These are phyloP conservation scores for Orius laevigatus DNA, from an alignment of 1,140 invertebrate genomes.

Conservation along the genomic window DNA sequence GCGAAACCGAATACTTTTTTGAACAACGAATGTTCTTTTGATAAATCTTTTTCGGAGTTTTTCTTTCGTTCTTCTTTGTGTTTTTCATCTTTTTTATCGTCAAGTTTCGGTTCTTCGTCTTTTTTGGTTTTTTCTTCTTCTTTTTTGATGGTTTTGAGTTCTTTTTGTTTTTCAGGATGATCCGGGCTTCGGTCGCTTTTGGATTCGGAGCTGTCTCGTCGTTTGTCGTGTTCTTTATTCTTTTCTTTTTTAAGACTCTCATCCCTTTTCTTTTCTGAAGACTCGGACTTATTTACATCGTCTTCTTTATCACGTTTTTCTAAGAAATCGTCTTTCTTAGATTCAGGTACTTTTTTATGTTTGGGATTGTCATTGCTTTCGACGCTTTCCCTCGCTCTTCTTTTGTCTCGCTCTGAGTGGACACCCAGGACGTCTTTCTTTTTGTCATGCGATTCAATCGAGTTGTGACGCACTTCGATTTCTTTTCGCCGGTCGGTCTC, in stretches of 20 bases:
- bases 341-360: slow-evolving; percentile 21
- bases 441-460: slow-evolving; percentile 15
- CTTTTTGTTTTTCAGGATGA: background rate
- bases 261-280: slow-evolving; percentile 6
- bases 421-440: slow-evolving; percentile 20
- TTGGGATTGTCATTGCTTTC: slow-evolving; percentile 19
- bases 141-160: slow-evolving; percentile 5
- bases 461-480: slow-evolving; percentile 14
- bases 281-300: slow-evolving; percentile 7
- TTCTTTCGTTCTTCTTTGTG: slow-evolving; percentile 16
- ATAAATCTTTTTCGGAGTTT: slow-evolving; percentile 17
- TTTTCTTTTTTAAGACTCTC: background rate
- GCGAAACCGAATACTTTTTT: slow-evolving; percentile 17
- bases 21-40: slow-evolving; percentile 16
- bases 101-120: slow-evolving; percentile 9
- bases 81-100: slow-evolving; percentile 13
- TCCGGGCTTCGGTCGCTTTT: too few species aligned
- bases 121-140: slow-evolving; percentile 10
- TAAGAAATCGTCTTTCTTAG: slow-evolving; percentile 13
- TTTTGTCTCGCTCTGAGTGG: slow-evolving; percentile 19
- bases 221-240: slow-evolving; percentile 2
- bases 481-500: slow-evolving; percentile 16
- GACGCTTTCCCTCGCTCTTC: slow-evolving; percentile 18
- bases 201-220: too few species aligned
- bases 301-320: slow-evolving; percentile 13